These are phyloP conservation scores for Dunckerocampus dactyliophorus DNA, from an alignment of 2,113 vertebrate species.

Conservation along the genomic window DNA sequence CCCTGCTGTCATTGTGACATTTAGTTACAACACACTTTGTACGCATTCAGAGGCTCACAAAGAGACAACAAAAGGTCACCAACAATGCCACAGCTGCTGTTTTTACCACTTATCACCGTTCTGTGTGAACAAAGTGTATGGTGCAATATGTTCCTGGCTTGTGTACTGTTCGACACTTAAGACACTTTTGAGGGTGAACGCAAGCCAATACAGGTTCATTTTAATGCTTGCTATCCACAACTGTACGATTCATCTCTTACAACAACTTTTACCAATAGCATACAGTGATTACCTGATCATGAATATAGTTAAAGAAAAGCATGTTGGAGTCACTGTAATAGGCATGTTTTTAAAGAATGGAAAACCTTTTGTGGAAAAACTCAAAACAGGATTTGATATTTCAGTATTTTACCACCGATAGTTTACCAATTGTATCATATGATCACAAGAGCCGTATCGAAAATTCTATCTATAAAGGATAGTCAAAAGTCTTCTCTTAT, in stretches of 20 bases:
- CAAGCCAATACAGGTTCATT: background rate
- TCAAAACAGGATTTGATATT: background rate
- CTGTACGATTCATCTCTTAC: no score
- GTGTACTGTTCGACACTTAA: background rate
- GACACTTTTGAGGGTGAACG: background rate
- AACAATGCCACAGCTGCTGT: slow-evolving; percentile 2
- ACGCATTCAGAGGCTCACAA: background rate
- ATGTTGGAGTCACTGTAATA: background rate
- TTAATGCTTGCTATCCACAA: background rate
- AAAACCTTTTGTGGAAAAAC: background rate
- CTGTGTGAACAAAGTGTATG: background rate
- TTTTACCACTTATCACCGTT: slow-evolving; percentile 5
- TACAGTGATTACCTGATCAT: no score
- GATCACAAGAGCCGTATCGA: background rate
- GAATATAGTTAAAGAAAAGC: no score
- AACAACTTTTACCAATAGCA: no score
- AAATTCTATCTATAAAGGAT: background rate
- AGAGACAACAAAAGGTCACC: slow-evolving; percentile 15
- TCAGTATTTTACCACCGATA: no score
- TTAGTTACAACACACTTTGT: slow-evolving; percentile 4
- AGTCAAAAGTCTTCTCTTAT: no score
- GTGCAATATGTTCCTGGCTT: background rate
- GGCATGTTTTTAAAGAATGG: background rate
- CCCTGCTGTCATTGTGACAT: slow-evolving; percentile 35
- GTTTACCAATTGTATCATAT: background rate